Conservation (phyloP, 2,888 invertebrate genomes). For the Anthrax anthrax region DNA sequence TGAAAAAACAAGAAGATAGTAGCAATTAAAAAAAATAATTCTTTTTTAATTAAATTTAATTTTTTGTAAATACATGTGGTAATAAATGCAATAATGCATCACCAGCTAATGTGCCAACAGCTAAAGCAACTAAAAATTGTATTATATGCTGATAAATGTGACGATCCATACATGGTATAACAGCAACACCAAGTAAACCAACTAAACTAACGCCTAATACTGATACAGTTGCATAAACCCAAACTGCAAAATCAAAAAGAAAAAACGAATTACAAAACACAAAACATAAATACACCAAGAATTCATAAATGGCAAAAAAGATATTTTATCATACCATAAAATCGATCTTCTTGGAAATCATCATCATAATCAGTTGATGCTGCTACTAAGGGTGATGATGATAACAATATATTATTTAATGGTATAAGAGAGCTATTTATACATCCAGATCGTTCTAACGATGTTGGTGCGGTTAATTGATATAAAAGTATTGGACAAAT, state of each 20-base stretch:
- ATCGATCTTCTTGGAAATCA: conserved; percentile 16
- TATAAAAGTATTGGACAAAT: conserved; percentile 55
- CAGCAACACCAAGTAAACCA: conserved; percentile 73
- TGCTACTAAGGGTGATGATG: no score
- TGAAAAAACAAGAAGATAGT: neutral
- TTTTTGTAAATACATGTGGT: conserved; percentile 51
- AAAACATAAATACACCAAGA: neutral
- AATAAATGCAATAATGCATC: conserved; percentile 85
- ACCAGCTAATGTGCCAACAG: conserved; percentile 81
- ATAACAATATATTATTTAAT: conserved; percentile 17
- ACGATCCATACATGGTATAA: conserved; percentile 83
- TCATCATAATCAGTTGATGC: no score
- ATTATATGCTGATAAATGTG: conserved; percentile 76
- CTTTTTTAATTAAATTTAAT: neutral
- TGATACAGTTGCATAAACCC: conserved; percentile 70
- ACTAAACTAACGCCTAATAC: conserved; percentile 75
- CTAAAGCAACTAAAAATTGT: conserved; percentile 84
- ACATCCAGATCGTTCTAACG: conserved; percentile 42
- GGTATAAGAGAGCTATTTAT: conserved; percentile 33
- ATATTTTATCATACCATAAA: conserved; percentile 18
- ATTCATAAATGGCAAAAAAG: no score
- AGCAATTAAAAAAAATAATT: neutral
- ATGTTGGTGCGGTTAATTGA: conserved; percentile 44
- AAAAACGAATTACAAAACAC: neutral
- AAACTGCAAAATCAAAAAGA: conserved; percentile 38